These are phyloP conservation scores for Drosophila nigrodunni DNA, from an alignment of 1,140 invertebrate species.

Conservation along the genomic window DNA sequence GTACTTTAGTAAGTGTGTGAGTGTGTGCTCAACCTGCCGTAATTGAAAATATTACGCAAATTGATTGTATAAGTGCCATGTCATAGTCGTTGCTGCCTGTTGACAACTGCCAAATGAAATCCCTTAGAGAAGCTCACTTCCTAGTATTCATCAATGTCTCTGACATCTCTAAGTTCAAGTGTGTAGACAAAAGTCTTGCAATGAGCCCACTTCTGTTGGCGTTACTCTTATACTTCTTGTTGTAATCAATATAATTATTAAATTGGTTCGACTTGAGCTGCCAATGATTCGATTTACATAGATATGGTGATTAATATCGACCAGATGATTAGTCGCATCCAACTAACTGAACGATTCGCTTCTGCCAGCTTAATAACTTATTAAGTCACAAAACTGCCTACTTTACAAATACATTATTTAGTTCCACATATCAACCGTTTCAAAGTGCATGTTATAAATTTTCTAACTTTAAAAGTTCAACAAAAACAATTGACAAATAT, in stretches of 20 bases:
- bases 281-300: constrained; percentile 36
- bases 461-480: not conserved
- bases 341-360: constrained; percentile 24
- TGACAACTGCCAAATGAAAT: constrained; percentile 39
- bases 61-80: constrained; percentile 61
- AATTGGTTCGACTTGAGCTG: constrained; percentile 29
- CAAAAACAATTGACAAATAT: not conserved
- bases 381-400: no score
- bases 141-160: constrained; percentile 3
- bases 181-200: constrained; percentile 54
- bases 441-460: no score
- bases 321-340: constrained; percentile 65
- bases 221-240: constrained; percentile 26
- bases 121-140: constrained; percentile 7
- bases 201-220: constrained; percentile 30
- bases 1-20: constrained; percentile 14
- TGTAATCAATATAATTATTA: constrained; percentile 72
- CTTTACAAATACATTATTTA: no score
- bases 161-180: constrained; percentile 44
- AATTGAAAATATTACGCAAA: constrained; percentile 61
- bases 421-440: no score
- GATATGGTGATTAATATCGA: constrained; percentile 68
- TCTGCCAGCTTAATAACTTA: no score
- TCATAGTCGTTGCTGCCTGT: constrained; percentile 36
- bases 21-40: constrained; percentile 23